Evolutionary conservation across 1,140 invertebrate species (phyloP), one percentile per base, ranked within the genome.

Genomic region (Forficula auricularia): DNA sequence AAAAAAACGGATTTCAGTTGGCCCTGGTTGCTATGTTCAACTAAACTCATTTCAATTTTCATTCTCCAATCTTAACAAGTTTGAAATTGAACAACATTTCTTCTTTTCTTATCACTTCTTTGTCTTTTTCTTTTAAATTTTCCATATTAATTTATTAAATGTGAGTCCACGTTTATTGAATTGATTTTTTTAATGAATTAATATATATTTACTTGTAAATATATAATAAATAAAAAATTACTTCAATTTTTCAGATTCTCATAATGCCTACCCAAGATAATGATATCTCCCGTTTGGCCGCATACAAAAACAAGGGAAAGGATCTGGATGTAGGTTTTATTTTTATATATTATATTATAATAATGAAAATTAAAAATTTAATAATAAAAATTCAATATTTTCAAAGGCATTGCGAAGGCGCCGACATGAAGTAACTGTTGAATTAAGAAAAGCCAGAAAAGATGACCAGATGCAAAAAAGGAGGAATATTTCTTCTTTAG

Each of bases 391-490:
- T 56, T 40, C 67, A 66, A 61, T 60, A 53, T 8, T 32, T 42
- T 42, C 51, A 13, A 50, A 89, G 82, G 86, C 90, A 51, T 75
- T 92, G 58, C 74, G 92, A 43, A 72, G 88, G 49, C 75, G 88
- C 45, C 71, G 94, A 45, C 79, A 73, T 52, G 89, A 96, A 59
- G 72, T 85, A 15, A 84, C 77, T 7, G 75, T 97, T 9, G 84
- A 94, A 51, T 64, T 98, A 6, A 67, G 95, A 12, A 98, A 96
- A 67, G 78, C 81, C 4, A 82, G 85, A 34, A 86, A 94, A 56
- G 91, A 98, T 64, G 91, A 98, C 53, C 88, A 92, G 55, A 63
- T 98, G n/a, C 67, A 82, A 1, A 99, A 99, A 65, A 67, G 89
- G 35, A 70, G 95, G 41, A 96, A 96, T 54, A 78, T 97, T 19